These are phyloP conservation scores for Myoxocephalus aenaeus DNA, from an alignment of 2,797 vertebrate genomes.

Conservation along the genomic window DNA sequence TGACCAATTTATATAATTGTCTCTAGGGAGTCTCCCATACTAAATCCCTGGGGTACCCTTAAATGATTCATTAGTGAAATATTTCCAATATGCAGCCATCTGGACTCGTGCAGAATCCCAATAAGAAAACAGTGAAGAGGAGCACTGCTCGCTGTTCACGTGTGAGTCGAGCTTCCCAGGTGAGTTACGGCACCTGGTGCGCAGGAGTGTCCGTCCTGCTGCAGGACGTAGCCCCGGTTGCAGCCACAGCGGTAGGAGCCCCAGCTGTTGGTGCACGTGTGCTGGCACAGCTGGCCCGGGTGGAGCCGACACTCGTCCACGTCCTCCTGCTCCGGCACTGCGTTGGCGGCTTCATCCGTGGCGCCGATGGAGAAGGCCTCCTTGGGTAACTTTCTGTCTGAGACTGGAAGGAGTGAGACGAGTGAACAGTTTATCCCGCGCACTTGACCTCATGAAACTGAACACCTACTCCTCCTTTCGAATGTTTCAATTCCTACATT, in stretches of 20 bases:
- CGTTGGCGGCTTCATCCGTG: slow-evolving; percentile 85
- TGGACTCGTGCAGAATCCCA: neutral
- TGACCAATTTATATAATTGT: neutral
- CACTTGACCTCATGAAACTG: slow-evolving; percentile 39
- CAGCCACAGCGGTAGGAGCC: slow-evolving; percentile 91
- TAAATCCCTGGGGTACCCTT: neutral
- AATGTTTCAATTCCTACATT: slow-evolving; percentile 15
- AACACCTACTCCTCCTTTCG: slow-evolving; percentile 39
- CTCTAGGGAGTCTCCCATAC: neutral
- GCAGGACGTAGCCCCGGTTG: slow-evolving; percentile 87
- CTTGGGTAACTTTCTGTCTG: slow-evolving; percentile 82
- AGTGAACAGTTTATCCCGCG: slow-evolving; percentile 28
- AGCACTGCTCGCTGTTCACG: neutral
- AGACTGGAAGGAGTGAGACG: slow-evolving; percentile 76
- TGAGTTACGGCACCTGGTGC: slow-evolving; percentile 79
- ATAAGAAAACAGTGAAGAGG: neutral
- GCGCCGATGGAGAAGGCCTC: slow-evolving; percentile 87
- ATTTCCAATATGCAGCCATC: neutral
- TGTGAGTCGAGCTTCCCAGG: neutral
- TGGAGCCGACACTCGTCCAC: slow-evolving; percentile 88
- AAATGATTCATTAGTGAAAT: neutral
- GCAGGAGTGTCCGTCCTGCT: slow-evolving; percentile 88
- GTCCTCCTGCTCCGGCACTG: slow-evolving; percentile 86
- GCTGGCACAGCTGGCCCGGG: slow-evolving; percentile 85
- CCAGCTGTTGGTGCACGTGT: slow-evolving; percentile 85